Base-by-base conservation (phyloP, 92 coral and sea anemone species). In the Paramuricea clavata region DNA sequence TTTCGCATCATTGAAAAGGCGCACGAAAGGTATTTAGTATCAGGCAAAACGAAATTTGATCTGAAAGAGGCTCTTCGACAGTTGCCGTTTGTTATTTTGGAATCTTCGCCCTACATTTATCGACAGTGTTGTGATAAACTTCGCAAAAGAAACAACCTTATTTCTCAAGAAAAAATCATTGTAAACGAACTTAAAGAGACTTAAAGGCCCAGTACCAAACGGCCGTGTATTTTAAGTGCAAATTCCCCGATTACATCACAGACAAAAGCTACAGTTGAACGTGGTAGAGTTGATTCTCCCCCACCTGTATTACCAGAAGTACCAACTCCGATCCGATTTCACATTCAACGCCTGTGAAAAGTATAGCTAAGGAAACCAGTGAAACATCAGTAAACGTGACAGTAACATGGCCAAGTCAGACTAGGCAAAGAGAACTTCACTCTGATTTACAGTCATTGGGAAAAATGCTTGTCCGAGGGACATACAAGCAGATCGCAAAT, bases 381-480 rank as follows among this genome's bases (percentile, higher is more conserved):
- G 31, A 61, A 61, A 30, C 31, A 5, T 5, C 69, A 39, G 89
- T 86, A 44, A 31, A 85, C 25, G 82, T 91, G 10, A 75, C 26
- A 1, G 88, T 72, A 27, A 83, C 67, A 64, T 92, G 90, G 76
- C 90, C 88, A 31, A 88, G 90, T 26, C 75, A 86, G 61, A 85
- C 74, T 5, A 39, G 27, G 69, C 49, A 73, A 35, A 85, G 85
- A 67, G 74, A 85, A 17, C 88, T 92, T 5, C 92, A 91, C 13
- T 74, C 84, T 62, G 92, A 88, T 49, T 62, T 90, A 0, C 90
- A 90, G 35, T 78, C 87, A 36, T 77, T 93, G 3, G 90, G 95
- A 1, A 83, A 93, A 76, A 90, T 90, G 93, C 83, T 93, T 17
- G 88, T 86, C 95, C 90, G 49, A 90, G 87, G 22, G 90, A 93